Percentiles rank a stretch among this genome's conserved stretches.
Evolutionary conservation across 2,113 vertebrate species (phyloP).

Genomic region (Vanacampus margaritifer): DNA sequence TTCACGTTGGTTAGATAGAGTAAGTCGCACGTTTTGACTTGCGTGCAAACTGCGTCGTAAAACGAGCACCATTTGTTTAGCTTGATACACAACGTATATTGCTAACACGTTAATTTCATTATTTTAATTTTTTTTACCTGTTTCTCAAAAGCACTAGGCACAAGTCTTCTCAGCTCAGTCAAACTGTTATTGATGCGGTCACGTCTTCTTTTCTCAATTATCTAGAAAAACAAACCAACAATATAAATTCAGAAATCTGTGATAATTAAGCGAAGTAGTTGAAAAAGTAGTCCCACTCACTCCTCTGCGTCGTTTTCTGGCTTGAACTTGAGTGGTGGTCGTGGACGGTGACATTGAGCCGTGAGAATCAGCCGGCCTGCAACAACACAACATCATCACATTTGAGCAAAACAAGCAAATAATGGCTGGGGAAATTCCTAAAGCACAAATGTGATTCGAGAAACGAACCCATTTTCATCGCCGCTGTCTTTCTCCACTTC

Average conservation of each 20-base stretch:
- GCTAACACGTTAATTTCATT: not conserved
- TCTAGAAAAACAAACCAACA: slow-evolving; percentile 65
- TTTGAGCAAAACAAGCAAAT: not conserved
- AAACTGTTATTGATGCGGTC: slow-evolving; percentile 97
- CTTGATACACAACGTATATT: no score
- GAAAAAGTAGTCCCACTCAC: slow-evolving; percentile 65
- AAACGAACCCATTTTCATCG: slow-evolving; percentile 84
- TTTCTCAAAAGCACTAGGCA: slow-evolving; percentile 97
- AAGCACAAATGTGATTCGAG: not conserved
- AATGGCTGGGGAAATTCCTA: not conserved
- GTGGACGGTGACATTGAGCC: slow-evolving; percentile 85
- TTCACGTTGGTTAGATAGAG: not conserved
- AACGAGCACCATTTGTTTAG: not conserved
- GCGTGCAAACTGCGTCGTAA: not conserved
- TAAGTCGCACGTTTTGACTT: not conserved
- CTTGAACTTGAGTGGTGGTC: slow-evolving; percentile 88
- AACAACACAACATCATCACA: not conserved
- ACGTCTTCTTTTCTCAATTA: slow-evolving; percentile 94
- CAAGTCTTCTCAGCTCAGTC: slow-evolving; percentile 89
- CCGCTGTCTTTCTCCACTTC: slow-evolving; percentile 94
- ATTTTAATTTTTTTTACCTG: no score
- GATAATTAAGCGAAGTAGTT: no score
- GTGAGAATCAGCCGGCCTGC: slow-evolving; percentile 74
- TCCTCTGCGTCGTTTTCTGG: slow-evolving; percentile 92
- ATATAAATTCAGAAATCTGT: not conserved